phyloP scores from a whole-genome alignment of 2,797 vertebrate genomes.

The Rhodeus uyekii region DNA sequence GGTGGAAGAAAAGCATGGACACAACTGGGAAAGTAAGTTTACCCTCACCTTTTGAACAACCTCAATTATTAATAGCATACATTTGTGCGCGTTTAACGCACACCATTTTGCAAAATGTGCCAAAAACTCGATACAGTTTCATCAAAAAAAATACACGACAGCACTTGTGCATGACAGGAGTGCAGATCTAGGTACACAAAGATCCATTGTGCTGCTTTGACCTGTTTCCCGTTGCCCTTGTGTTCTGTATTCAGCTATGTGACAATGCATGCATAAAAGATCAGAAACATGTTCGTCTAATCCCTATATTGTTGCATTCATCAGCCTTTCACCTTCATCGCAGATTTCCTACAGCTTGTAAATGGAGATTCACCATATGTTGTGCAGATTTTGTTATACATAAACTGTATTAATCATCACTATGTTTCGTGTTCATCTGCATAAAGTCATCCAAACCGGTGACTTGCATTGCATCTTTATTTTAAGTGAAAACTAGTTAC shows the following conservation, averaged over 20 bases:
- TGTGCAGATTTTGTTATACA: background rate
- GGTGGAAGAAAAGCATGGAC: conserved; percentile 68
- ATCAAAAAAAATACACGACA: background rate
- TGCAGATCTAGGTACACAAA: background rate
- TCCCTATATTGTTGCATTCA: background rate
- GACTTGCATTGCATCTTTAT: background rate
- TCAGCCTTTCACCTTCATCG: background rate
- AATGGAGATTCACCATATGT: background rate
- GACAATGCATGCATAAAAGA: background rate
- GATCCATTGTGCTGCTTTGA: conserved; percentile 8
- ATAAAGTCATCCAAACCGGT: background rate
- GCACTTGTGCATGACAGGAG: background rate
- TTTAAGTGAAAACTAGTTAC: background rate
- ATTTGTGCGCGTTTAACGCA: background rate
- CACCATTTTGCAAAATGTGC: background rate
- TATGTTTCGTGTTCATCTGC: background rate
- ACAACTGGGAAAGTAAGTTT: conserved; percentile 75
- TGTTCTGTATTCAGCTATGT: background rate
- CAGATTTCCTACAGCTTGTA: background rate
- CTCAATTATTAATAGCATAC: background rate
- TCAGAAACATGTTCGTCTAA: background rate
- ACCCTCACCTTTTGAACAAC: background rate
- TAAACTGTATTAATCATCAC: background rate
- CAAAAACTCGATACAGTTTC: background rate
- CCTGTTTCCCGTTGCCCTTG: background rate